Percentiles rank a stretch among this genome's conserved stretches.
phyloP scores from a whole-genome alignment of 2,113 vertebrate species.

The Dicrurus megarhynchus region DNA sequence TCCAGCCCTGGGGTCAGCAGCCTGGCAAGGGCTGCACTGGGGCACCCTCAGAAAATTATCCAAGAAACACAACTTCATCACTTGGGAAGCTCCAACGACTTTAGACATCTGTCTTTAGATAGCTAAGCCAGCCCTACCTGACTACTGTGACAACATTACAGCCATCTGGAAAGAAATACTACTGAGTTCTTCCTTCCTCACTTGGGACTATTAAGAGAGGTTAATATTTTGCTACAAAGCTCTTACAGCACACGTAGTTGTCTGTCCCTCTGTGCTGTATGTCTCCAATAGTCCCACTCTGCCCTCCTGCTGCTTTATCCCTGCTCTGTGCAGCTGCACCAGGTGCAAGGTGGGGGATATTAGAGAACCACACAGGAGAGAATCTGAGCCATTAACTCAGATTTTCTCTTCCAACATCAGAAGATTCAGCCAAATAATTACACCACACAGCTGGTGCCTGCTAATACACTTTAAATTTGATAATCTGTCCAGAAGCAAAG shows the following conservation, averaged over 20 bases:
- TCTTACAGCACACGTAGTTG: not conserved
- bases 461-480: slow-evolving; percentile 60
- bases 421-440: slow-evolving; percentile 66
- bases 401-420: not conserved
- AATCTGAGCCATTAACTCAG: slow-evolving; percentile 42
- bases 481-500: slow-evolving; percentile 44
- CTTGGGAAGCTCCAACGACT: not conserved
- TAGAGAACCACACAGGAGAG: not conserved
- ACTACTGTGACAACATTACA: not conserved
- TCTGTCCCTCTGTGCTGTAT: not conserved
- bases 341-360: slow-evolving; percentile 1
- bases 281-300: not conserved
- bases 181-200: not conserved
- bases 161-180: not conserved
- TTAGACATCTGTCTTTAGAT: not conserved
- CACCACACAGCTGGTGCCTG: slow-evolving; percentile 55
- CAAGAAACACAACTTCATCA: not conserved
- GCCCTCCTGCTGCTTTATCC: slow-evolving; percentile 31
- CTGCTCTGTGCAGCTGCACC: not conserved
- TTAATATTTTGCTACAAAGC: slow-evolving; percentile 16
- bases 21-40: not conserved
- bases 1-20: not conserved
- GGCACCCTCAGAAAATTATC: not conserved
- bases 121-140: not conserved
- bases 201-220: not conserved